These are phyloP conservation scores for Euura saliciscinereae DNA, from an alignment of 1,140 invertebrate species.

Conservation along the genomic window DNA sequence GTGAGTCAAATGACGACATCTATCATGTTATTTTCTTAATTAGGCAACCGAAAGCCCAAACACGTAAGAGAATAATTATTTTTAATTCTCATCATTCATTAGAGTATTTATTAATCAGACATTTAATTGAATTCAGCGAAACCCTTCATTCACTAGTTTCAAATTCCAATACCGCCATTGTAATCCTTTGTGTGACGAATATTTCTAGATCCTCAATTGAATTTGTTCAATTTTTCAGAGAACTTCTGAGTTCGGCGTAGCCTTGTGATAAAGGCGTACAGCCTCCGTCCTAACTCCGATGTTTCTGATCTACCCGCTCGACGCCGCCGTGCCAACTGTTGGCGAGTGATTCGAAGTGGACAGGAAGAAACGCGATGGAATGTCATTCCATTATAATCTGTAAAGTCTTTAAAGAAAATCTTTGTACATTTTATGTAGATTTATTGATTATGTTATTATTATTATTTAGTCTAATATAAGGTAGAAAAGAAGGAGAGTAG, in stretches of 20 bases:
- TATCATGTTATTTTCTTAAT: slow-evolving; percentile 11
- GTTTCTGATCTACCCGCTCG: slow-evolving; percentile 36
- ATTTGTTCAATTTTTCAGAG: slow-evolving; percentile 45
- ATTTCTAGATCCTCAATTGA: neutral
- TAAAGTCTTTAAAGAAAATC: neutral
- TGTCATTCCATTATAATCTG: neutral
- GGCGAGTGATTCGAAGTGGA: slow-evolving; percentile 2
- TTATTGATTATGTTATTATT: neutral
- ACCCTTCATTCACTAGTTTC: too few species aligned
- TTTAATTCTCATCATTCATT: neutral
- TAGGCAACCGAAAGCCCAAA: neutral
- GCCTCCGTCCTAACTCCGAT: slow-evolving; percentile 52
- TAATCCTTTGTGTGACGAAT: neutral
- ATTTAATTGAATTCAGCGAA: too few species aligned
- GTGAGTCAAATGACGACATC: slow-evolving; percentile 50
- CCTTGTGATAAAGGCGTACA: slow-evolving; percentile 25
- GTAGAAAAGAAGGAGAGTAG: neutral
- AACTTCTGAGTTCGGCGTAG: slow-evolving; percentile 58
- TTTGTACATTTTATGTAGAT: slow-evolving; percentile 2
- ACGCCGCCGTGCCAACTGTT: neutral
- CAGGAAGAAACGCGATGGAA: neutral
- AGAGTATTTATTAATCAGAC: too few species aligned
- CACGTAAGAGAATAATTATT: slow-evolving; percentile 7
- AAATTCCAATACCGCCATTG: too few species aligned
- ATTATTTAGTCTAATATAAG: neutral